Evolutionary conservation across 92 coral and sea anemone genomes (phyloP), one percentile per base, ranked within the genome.

Genomic region (Phymanthus crucifer): DNA sequence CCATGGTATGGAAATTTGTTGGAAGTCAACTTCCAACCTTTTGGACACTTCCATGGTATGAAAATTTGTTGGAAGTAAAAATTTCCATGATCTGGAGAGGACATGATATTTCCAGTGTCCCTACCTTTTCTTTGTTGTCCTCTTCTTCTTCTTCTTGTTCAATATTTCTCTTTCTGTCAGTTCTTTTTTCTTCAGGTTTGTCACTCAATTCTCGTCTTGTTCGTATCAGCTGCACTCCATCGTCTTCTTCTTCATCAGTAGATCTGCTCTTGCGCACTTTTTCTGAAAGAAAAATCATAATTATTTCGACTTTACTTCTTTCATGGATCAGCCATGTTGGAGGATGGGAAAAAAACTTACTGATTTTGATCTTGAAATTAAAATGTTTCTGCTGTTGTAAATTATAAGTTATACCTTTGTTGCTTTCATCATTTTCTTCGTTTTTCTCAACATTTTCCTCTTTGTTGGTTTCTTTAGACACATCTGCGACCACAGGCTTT

Each of bases 81-180:
- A n/a, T n/a, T n/a, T n/a, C n/a, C n/a, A n/a, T n/a, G n/a, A n/a
- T n/a, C n/a, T n/a, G n/a, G n/a, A n/a, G n/a, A n/a, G n/a, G n/a
- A n/a, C n/a, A n/a, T n/a, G n/a, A 64, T 32, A 18, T 21, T 33
- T 77, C n/a, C 32, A 27, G 33, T 11, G 11, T 18, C 8, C 79
- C 27, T 33, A 81, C 87, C 86, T 89, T 88, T 26, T 84, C 82
- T 82, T 83, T 85, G 66, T 79, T 87, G 31, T 89, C 79, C 40
- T 87, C 79, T 40, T 91, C 88, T 32, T 91, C 88, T 32, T 92
- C 91, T 46, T 88, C 94, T 1, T 7, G 26, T 11, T 61, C 68
- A 10, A 24, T 27, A 85, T 93, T 11, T 79, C 83, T 18, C 82
- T 88, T 36, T 84, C 90, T 12, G 83, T 75, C 16, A 86, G 90